Conservation (phyloP, 2,888 invertebrate species). For the Sarcophaga subvicina region DNA sequence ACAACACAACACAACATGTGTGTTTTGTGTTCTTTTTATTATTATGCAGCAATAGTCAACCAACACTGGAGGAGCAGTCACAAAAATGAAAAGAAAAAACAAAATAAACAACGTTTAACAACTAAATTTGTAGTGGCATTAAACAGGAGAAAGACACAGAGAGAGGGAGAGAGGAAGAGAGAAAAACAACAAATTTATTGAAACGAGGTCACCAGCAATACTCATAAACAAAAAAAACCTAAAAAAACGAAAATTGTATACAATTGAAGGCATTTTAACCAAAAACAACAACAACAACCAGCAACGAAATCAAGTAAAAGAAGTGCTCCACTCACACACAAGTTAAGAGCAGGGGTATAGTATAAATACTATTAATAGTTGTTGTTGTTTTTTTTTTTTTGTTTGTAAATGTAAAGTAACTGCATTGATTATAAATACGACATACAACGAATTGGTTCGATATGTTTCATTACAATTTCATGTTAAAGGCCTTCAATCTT, state of each 20-base stretch:
- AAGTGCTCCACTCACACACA: not conserved
- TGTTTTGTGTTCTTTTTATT: conserved; percentile 44
- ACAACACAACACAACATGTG: conserved; percentile 5
- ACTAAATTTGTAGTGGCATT: not conserved
- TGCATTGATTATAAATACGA: not conserved
- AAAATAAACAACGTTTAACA: conserved; percentile 4
- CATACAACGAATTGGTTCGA: not conserved
- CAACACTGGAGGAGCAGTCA: not conserved
- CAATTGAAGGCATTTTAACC: conserved; percentile 29
- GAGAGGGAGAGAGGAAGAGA: not conserved
- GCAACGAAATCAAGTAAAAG: not conserved
- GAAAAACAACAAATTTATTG: conserved; percentile 30
- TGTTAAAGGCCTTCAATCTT: not conserved
- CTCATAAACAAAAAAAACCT: not conserved
- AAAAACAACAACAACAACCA: conserved; percentile 10
- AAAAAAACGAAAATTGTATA: conserved; percentile 24
- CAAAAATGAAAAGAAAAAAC: conserved; percentile 21
- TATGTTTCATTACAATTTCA: not conserved
- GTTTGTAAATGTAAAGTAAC: not conserved
- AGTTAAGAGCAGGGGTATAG: not conserved
- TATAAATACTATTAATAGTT: not conserved
- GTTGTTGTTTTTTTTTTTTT: not conserved
- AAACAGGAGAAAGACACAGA: not conserved
- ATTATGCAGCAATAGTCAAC: conserved; percentile 17
- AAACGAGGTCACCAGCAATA: conserved; percentile 63